These are phyloP conservation scores for Saimiri boliviensis DNA, from an alignment of 2,113 vertebrate species.

Conservation along the genomic window DNA sequence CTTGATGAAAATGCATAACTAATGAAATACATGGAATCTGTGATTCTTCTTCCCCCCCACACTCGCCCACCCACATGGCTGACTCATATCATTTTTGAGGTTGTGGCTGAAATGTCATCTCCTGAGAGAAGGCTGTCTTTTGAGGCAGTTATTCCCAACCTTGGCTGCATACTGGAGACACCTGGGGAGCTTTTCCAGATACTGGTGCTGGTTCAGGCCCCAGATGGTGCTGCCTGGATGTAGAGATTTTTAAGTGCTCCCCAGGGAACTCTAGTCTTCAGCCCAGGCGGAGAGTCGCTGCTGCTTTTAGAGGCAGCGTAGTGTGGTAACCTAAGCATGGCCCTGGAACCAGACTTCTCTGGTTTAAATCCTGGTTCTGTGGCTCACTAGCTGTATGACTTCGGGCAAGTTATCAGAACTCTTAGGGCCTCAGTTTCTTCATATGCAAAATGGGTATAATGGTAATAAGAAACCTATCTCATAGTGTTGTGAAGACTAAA, in stretches of 20 bases:
- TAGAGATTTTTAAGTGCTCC: no score
- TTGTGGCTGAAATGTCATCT: background rate
- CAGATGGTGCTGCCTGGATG: background rate
- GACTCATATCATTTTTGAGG: background rate
- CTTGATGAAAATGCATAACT: background rate
- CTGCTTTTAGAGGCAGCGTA: background rate
- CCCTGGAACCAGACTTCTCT: no score
- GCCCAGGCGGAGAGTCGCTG: background rate
- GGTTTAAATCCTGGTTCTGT: background rate
- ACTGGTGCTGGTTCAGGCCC: background rate
- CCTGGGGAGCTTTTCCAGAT: fast-evolving
- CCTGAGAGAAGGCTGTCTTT: background rate
- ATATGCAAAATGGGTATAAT: background rate
- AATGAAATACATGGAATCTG: background rate
- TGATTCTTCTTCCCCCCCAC: no score
- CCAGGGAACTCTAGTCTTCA: background rate
- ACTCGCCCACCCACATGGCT: fast-evolving
- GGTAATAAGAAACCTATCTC: background rate
- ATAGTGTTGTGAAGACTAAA: background rate
- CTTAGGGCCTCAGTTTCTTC: background rate
- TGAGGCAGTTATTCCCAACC: background rate
- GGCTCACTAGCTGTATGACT: background rate
- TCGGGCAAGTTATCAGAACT: background rate
- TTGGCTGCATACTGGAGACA: fast-evolving
- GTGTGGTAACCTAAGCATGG: fast-evolving